Evolutionary conservation across 2,797 vertebrate genomes (phyloP).

Genomic region (Myripristis murdjan): DNA sequence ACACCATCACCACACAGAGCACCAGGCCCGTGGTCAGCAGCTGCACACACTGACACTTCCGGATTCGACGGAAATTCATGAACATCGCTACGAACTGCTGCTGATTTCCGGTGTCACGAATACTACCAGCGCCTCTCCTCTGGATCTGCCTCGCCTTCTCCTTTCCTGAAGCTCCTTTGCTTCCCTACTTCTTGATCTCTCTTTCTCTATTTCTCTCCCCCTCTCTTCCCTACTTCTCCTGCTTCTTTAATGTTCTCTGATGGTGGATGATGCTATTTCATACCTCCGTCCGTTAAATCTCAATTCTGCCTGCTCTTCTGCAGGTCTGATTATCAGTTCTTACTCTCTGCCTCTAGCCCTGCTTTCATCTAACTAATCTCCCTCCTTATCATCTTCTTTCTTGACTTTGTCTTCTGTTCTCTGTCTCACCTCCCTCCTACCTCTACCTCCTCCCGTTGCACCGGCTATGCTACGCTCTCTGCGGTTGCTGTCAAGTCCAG

Average conservation of each 20-base stretch:
- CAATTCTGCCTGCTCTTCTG: not conserved
- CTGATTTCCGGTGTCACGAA: not conserved
- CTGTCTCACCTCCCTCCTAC: not conserved
- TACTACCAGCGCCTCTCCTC: not conserved
- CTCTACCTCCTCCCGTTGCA: not conserved
- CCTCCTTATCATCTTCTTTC: slow-evolving; percentile 2
- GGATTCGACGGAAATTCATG: slow-evolving; percentile 87
- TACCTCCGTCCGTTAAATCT: slow-evolving; percentile 10
- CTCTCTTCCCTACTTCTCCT: no score
- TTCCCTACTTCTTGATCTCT: not conserved
- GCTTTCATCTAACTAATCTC: not conserved
- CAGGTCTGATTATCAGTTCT: not conserved
- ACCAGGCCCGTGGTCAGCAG: slow-evolving; percentile 88
- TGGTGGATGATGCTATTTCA: not conserved
- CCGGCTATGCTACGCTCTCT: not conserved
- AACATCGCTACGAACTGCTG: slow-evolving; percentile 80
- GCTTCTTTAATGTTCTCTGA: not conserved
- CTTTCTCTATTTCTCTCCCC: slow-evolving; percentile 68
- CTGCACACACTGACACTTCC: slow-evolving; percentile 88
- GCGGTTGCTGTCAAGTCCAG: slow-evolving; percentile 56
- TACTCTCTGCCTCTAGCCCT: not conserved
- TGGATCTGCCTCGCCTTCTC: not conserved
- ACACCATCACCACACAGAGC: slow-evolving; percentile 88
- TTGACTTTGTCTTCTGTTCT: not conserved
- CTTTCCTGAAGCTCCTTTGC: not conserved